Evolutionary conservation across 30 jellyfish, hydroid and myxozoan genomes (phyloP), one percentile per base, ranked within the genome.

Genomic region (Pseudorhiza aurosa): DNA sequence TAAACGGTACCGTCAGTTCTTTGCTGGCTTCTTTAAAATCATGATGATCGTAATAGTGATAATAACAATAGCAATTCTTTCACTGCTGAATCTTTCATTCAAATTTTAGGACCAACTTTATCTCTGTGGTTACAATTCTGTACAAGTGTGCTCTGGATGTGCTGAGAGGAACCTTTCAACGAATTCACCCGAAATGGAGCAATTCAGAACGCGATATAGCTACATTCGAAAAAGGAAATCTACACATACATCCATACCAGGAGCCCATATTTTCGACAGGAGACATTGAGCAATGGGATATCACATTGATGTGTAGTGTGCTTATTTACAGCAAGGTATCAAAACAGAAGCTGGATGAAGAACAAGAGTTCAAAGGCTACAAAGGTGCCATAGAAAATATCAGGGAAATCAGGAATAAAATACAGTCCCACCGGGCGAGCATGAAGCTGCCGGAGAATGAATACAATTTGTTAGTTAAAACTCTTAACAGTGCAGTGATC

Each of bases 81-180:
- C n/a, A n/a, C n/a, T n/a, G n/a, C n/a, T n/a, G n/a, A n/a, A n/a
- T n/a, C n/a, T n/a, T n/a, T n/a, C n/a, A n/a, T n/a, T n/a, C n/a
- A n/a, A n/a, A n/a, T 47, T 44, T 17, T 59, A 77, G 89, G 44
- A 21, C 44, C 12, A 18, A 49, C n/a, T 60, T 58, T 33, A 27
- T 59, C 2, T 59, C 45, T 21, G n/a, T 53, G 67, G 22, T 19
- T 5, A 53, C 67, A 14, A 36, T 53, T 3, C 22, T 53, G 32
- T 53, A 53, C 22, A 36, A 53, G 37, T 53, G 67, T 22, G 21
- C 37, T 19, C 67, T 53, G 8, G 7, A 1, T 1, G 24, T 12
- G 24, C 36, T 53, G 67, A n/a, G 67, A 19, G 35, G 24, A 1
- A 19, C 24, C 1, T 53, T 53, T 36, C 19, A 1, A 15, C 37